Percentiles rank a stretch among this genome's conserved stretches.
Conservation (phyloP, 2,113 vertebrate genomes). For the Kryptolebias marmoratus region DNA sequence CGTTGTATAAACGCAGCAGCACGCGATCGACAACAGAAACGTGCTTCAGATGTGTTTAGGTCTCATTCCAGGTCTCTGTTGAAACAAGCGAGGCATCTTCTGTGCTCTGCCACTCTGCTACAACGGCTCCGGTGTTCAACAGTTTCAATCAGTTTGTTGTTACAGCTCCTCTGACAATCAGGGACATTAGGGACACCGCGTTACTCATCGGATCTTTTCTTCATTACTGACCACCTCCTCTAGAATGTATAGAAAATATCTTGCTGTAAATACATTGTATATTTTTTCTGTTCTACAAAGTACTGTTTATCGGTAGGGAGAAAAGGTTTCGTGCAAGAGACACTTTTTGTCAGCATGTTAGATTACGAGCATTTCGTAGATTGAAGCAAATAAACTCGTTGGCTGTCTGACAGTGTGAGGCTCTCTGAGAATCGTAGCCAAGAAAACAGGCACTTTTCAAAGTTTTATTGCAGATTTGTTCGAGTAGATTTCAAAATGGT, state of each 20-base stretch:
- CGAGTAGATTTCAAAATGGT: no score
- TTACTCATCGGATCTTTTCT: constrained; percentile 83
- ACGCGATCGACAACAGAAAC: no score
- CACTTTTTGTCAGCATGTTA: constrained; percentile 44
- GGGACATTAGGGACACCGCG: constrained; percentile 84
- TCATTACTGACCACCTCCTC: constrained; percentile 86
- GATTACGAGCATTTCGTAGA: constrained; percentile 48
- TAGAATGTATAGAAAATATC: constrained; percentile 76
- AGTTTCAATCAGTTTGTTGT: constrained; percentile 37
- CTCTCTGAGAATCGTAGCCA: constrained; percentile 42
- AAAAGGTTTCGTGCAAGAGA: constrained; percentile 48
- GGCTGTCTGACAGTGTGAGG: constrained; percentile 17
- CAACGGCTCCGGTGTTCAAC: constrained; percentile 44
- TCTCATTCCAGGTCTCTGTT: not conserved
- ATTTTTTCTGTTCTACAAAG: constrained; percentile 79
- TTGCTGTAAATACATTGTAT: constrained; percentile 94
- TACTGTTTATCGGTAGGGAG: constrained; percentile 47
- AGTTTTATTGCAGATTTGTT: constrained; percentile 12
- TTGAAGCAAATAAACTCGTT: constrained; percentile 23
- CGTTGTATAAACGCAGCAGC: not conserved
- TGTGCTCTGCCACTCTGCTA: not conserved
- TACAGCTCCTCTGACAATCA: constrained; percentile 91
- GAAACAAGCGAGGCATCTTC: not conserved
- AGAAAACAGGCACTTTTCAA: constrained; percentile 19
- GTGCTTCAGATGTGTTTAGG: not conserved